These are phyloP conservation scores for Caenorhabditis sp. DNA, from an alignment of 2,888 invertebrate species.

Conservation along the genomic window DNA sequence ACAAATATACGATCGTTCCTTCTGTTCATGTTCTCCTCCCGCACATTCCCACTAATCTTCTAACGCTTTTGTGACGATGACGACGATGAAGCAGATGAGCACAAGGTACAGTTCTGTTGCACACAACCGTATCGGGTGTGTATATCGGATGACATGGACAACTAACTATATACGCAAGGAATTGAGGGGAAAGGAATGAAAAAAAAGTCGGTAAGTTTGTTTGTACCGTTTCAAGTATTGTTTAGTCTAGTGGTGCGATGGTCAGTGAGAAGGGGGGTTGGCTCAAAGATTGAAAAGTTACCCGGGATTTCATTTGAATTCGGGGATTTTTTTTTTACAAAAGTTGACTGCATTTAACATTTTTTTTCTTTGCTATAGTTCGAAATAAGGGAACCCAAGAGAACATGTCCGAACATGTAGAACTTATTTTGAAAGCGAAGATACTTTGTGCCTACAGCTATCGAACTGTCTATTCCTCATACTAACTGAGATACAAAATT, in stretches of 20 bases:
- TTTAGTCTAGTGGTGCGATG: constrained; percentile 1
- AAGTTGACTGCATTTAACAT: too few species aligned
- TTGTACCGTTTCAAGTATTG: constrained; percentile 16
- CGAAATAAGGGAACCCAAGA: too few species aligned
- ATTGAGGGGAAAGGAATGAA: not conserved
- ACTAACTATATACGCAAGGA: not conserved
- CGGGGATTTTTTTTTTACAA: not conserved
- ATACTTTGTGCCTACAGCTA: too few species aligned
- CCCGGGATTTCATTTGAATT: not conserved
- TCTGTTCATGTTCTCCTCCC: not conserved
- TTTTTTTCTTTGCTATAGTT: too few species aligned
- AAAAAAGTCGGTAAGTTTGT: constrained; percentile 25
- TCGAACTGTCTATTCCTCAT: too few species aligned
- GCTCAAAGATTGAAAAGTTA: constrained; percentile 29
- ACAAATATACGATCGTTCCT: constrained; percentile 25
- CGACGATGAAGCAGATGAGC: not conserved
- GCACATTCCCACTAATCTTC: constrained; percentile 32
- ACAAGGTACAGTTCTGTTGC: not conserved
- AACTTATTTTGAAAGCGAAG: too few species aligned
- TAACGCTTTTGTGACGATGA: constrained; percentile 42
- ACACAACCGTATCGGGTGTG: constrained; percentile 7
- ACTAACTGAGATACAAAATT: too few species aligned
- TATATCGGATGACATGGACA: constrained; percentile 17
- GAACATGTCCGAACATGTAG: too few species aligned
- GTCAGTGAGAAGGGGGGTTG: not conserved